Evolutionary conservation across 2,888 invertebrate genomes (phyloP).

Genomic region (Dasypolia templi): DNA sequence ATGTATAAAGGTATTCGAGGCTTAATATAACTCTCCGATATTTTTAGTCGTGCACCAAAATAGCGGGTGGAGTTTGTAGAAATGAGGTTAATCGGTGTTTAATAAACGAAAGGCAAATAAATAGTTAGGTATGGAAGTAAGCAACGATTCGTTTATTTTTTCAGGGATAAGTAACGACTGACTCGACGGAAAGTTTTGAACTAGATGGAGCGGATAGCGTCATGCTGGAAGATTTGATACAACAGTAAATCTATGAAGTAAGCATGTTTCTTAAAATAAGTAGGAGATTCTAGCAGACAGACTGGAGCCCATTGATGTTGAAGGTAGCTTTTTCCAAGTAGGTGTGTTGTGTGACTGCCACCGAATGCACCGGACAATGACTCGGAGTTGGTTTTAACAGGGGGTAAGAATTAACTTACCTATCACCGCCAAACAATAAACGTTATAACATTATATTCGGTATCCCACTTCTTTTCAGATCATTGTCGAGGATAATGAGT

Average conservation of each 20-base stretch:
- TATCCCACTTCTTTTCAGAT: background rate
- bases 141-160: constrained; percentile 47
- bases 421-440: background rate
- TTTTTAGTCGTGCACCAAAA: constrained; percentile 60
- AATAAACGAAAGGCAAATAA: constrained; percentile 42
- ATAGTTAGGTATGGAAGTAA: constrained; percentile 51
- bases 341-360: background rate
- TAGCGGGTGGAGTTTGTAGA: constrained; percentile 41
- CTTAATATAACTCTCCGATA: constrained; percentile 62
- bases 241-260: constrained; percentile 49
- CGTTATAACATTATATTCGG: too few relatives aligned
- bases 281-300: constrained; percentile 27
- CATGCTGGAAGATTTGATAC: constrained; percentile 42
- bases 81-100: constrained; percentile 56
- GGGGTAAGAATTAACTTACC: background rate
- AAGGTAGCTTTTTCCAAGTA: background rate
- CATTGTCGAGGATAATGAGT: background rate
- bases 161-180: constrained; percentile 40
- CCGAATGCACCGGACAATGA: background rate
- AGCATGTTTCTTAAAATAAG: constrained; percentile 16
- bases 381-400: background rate
- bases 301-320: constrained; percentile 35
- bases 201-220: constrained; percentile 24
- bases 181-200: constrained; percentile 54
- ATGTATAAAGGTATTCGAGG: constrained; percentile 64